A percentile compares a stretch with the other conserved stretches of the same genome.
Evolutionary conservation across 2,797 vertebrate species (phyloP).

Genomic region (Simalia tracyae): DNA sequence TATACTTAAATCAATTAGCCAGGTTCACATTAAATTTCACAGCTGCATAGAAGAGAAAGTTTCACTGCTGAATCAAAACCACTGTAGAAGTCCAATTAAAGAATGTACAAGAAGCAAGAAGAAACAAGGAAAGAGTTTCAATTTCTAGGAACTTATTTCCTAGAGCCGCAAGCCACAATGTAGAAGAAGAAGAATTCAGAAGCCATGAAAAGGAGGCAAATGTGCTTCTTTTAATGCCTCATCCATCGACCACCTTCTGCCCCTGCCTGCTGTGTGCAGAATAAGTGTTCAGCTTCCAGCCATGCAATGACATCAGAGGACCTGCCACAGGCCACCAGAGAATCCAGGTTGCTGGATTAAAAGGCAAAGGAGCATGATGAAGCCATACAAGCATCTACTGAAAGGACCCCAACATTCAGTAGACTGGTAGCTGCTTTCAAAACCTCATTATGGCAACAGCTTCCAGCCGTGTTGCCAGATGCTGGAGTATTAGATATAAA

Average conservation of each 20-base stretch:
- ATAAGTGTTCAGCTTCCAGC: neutral
- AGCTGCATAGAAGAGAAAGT: conserved; percentile 12
- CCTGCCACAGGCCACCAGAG: neutral
- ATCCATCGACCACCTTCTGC: neutral
- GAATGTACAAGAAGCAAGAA: conserved; percentile 24
- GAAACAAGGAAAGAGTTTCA: conserved; percentile 9
- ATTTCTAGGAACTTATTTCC: neutral
- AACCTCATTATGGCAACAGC: no score
- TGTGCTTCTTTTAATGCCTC: neutral
- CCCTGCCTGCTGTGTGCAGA: neutral
- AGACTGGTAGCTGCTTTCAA: neutral
- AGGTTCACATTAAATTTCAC: conserved; percentile 19
- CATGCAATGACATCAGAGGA: neutral
- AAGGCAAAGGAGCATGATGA: neutral
- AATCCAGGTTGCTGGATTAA: neutral
- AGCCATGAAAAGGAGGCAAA: neutral
- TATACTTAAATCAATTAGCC: conserved; percentile 52
- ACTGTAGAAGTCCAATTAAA: conserved; percentile 7
- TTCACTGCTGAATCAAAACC: neutral
- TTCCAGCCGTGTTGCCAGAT: neutral
- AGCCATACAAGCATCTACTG: neutral
- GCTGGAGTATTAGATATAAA: neutral
- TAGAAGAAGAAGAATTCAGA: neutral
- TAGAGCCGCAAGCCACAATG: neutral
- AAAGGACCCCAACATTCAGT: neutral